Evolutionary conservation across 1,140 invertebrate species (phyloP), one percentile per base, ranked within the genome.

Genomic region (Macrocentrus cingulum): DNA sequence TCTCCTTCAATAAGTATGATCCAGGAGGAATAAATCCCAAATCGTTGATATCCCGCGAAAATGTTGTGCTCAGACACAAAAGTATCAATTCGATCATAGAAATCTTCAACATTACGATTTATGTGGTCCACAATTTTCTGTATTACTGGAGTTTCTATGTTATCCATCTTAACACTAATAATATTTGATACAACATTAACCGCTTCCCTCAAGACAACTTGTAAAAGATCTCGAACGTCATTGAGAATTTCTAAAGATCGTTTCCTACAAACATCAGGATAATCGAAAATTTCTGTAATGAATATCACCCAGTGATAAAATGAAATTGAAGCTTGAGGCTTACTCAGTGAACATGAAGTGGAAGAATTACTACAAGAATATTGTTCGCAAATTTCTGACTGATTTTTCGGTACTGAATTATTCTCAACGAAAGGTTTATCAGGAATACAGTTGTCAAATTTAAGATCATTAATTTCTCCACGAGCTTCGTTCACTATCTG

Each of bases 21-120:
- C 56, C 20, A n/a, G 63, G 60, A 11, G 45, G 32, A 23, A 65
- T 53, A 48, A 55, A 65, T 55, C 37, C 23, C 32, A 23, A 16
- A 19, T 11, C 49, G 49, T 34, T 58, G 19, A 53, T 60, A 62
- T 13, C 4, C 36, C 7, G 29, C 29, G 23, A 65, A 62, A 46
- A 34, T 44, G 15, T 49, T 23, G 39, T 52, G 25, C 56, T 64
- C 56, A 22, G 59, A 56, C 19, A 51, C 34, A 2, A 59, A 53
- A 36, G 22, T 34, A 8, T 59, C 16, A 13, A 59, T 37, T 34
- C 8, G 1, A 45, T 59, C 25, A 5, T 5, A 29, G 4, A 29
- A 29, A 29, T 29, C 25, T 29, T 5, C n/a, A n/a, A n/a, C n/a
- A n/a, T n/a, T n/a, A n/a, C n/a, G n/a, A n/a, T n/a, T n/a, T n/a